Base-by-base conservation (phyloP, 2,113 vertebrate species). In the Candoia aspera region DNA sequence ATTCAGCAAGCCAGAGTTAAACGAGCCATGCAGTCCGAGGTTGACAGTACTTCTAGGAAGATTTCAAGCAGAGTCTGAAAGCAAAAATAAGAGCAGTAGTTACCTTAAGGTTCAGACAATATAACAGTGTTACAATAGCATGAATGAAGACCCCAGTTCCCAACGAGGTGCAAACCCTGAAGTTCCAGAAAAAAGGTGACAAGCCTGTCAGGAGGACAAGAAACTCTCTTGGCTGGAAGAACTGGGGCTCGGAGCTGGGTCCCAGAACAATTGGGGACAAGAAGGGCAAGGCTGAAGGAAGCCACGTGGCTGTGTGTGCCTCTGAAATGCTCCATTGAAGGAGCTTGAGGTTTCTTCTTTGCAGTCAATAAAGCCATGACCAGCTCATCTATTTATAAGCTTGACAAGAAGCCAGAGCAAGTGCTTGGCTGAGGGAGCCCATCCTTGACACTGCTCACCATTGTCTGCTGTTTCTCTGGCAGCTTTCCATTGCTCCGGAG, bases 331-430 rank as follows among this genome's bases (percentile, higher is more conserved):
- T 13, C 86, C 49, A 64, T 91, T 89, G 90, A 89, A 26, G 8
- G 24, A 2, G 15, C 15, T 10, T 5, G n/a, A 37, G 73, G 58
- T 9, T 23, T 59, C 90, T 93, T 79, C 15, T 21, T 91, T 33
- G 73, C 86, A 85, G 86, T 49, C 90, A 68, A 89, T 58, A 88
- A 90, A 49, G 79, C 58, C 86, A 89, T 12, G n/a, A 84, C 79
- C 79, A 85, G 86, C 92, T 21, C 86, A 46, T 89, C 90, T 93
- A 93, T 93, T 93, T 89, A 91, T 89, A 93, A 58, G 79, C 33
- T 29, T 91, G 49, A 93, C 60, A 89, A 86, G 57, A 87, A 79
- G 68, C 88, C 57, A 42, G 49, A 42, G 33, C 2, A 87, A 88
- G 89, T 86, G 57, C 92, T 93, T 93, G 92, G 90, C 92, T 2